Conservation (phyloP, 2,797 vertebrate species). For the Phrynocephalus guinanensis region DNA sequence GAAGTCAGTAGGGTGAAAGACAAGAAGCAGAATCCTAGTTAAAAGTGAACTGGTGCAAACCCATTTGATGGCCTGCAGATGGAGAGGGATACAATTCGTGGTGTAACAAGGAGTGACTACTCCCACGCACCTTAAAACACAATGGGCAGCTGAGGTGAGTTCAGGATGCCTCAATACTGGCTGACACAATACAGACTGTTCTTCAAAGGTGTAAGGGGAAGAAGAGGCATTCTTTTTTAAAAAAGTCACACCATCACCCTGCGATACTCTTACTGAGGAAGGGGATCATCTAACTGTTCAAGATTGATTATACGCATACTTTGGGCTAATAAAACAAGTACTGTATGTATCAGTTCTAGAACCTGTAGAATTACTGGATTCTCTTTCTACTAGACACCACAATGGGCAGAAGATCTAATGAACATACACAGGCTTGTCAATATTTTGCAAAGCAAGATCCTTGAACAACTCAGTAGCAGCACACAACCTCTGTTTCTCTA, state of each 20-base stretch:
- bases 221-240: neutral
- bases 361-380: neutral
- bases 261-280: neutral
- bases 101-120: neutral
- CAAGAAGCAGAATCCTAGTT: conserved; percentile 59
- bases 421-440: neutral
- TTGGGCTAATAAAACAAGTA: neutral
- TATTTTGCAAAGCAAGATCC: neutral
- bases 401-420: neutral
- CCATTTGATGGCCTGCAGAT: neutral
- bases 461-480: neutral
- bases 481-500: neutral
- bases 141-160: neutral
- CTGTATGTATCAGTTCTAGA: neutral
- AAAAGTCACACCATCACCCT: neutral
- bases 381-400: neutral
- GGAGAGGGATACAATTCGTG: neutral
- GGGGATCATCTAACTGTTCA: too few relatives aligned
- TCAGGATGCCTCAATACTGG: neutral
- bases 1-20: conserved; percentile 51
- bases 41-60: conserved; percentile 33
- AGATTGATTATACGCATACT: neutral
- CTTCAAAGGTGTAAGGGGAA: neutral
- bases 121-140: neutral
- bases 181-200: neutral